Evolutionary conservation across 2,797 vertebrate genomes (phyloP), one percentile per base, ranked within the genome.

Genomic region (Rhincodon typus): DNA sequence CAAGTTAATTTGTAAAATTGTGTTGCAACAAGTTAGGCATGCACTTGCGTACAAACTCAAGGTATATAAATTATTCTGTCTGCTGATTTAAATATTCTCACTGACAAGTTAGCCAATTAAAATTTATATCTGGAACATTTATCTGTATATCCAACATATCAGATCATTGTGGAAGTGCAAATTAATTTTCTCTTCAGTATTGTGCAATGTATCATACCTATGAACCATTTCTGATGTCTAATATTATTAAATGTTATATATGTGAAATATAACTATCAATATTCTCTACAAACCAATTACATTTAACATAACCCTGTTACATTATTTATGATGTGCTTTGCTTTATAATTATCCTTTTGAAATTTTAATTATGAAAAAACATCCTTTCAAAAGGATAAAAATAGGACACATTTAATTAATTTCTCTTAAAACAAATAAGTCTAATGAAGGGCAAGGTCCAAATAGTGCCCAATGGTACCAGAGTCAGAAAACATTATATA

Each of bases 231-330:
- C 42, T 74, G 1, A 77, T 50, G 69, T 95, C 23, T 74, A 74
- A 77, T 77, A 77, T 95, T 53, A 74, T 94, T 72, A 53, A 10
- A 74, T 30, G 46, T 74, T 46, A 30, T 95, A 30, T 77, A 15
- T 74, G 94, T 77, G 70, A 77, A 95, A 74, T 74, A 77, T 77
- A 95, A 95, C 53, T 74, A 74, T 74, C 94, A 95, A 77, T 95
- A 95, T 34, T 95, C 70, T 53, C 50, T 8, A 53, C 70, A 95
- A 95, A 34, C 50, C 46, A 53, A 95, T 72, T 95, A 74, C 53
- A 34, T 50, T 34, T n/a, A n/a, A 95, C 72, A 21, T 0, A 74
- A n/a, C 21, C 42, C n/a, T 1, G 4, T 93, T 67, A 13, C 62
- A 93, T 42, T 93, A 93, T 93, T 69, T 67, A 93, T 93, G 8